Conservation (phyloP, 2,888 invertebrate genomes). For the Meteorus colon region DNA sequence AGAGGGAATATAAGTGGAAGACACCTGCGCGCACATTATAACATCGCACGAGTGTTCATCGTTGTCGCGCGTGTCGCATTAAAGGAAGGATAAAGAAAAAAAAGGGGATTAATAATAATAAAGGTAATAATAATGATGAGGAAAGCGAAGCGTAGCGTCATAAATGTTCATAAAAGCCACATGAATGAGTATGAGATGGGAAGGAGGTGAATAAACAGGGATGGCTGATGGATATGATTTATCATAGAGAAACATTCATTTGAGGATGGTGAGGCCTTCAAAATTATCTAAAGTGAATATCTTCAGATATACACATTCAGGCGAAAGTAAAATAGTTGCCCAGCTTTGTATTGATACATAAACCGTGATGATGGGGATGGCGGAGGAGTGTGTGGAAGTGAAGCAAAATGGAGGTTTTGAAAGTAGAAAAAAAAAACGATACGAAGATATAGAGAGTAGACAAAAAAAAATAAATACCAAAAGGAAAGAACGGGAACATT, state of each 20-base stretch:
- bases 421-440: too few relatives aligned
- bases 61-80: slow-evolving; percentile 15
- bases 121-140: not conserved
- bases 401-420: slow-evolving; percentile 4
- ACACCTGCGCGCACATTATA: slow-evolving; percentile 37
- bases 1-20: slow-evolving; percentile 11
- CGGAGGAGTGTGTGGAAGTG: slow-evolving; percentile 38
- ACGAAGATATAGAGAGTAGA: slow-evolving; percentile 21
- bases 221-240: too few relatives aligned
- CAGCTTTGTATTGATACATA: slow-evolving; percentile 45
- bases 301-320: too few relatives aligned
- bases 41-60: slow-evolving; percentile 34
- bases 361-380: not conserved
- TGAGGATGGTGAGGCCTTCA: too few relatives aligned
- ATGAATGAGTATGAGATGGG: not conserved
- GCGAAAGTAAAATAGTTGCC: slow-evolving; percentile 55
- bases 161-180: not conserved
- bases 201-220: not conserved
- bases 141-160: not conserved
- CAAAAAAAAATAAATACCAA: slow-evolving; percentile 38
- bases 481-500: slow-evolving; percentile 28
- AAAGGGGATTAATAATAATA: not conserved
- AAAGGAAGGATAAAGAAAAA: not conserved
- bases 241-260: too few relatives aligned
- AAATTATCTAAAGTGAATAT: too few relatives aligned